Evolutionary conservation across 2,888 invertebrate genomes (phyloP), one percentile per base, ranked within the genome.

Genomic region (Caenorhabditis uteleia): DNA sequence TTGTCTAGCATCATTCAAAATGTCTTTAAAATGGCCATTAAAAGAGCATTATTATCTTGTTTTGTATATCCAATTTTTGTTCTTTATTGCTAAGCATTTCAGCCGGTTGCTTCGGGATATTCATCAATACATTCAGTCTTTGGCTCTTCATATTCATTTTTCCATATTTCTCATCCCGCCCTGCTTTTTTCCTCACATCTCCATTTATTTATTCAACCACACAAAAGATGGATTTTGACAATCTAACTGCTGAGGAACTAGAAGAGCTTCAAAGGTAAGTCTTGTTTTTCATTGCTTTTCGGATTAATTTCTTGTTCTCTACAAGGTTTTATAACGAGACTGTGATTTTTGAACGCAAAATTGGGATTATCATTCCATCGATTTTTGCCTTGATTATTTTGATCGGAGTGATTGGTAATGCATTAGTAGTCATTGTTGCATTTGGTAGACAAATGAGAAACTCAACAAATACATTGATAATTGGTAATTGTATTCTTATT

Each of bases 401-500:
- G 27, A 88, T 93, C 33, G 93, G 94, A n/a, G 86, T 93, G 8
- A 87, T 92, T 49, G 94, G 94, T 60, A 94, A 94, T 84, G 89
- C 90, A 0, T 86, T 94, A 61, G 93, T 94, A 21, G 91, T 92
- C 50, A 92, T 94, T 12, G 92, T 94, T 0, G 88, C 90, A 14
- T 90, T 90, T 39, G 92, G 93, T 85, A 90, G 91, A 76, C 90
- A 91, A 81, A 94, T 94, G 93, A 88, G 93, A 77, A 92, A 91
- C 31, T 93, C 93, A 6, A 94, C 94, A 44, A 94, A 94, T 84
- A 88, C 93, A 39, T 88, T 94, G 26, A 93, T 94, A 77, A 90
- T 93, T 21, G 77, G 78, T 75, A 12, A 46, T 38, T 6, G 12
- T 40, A 12, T 23, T 40, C 18, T 40, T 40, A 18, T 40, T 21